Evolutionary conservation across 2,888 invertebrate genomes (phyloP), one percentile per base, ranked within the genome.

Genomic region (Disparrhopalites patrizii): DNA sequence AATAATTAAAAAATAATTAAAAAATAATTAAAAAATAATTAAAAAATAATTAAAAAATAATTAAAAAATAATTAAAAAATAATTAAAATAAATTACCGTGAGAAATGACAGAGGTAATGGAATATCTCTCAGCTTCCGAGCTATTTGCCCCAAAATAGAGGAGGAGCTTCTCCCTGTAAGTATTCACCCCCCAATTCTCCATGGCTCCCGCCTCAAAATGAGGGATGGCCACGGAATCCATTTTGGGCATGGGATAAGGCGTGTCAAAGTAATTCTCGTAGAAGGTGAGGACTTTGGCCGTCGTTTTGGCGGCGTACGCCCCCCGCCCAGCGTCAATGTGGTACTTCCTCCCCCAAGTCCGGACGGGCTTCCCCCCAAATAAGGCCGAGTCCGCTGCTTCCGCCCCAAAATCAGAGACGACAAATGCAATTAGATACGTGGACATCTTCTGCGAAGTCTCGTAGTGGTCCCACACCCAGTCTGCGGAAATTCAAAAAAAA

Each of bases 391-490:
- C 66, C 2, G 72, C 73, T 36, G 67, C 69, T 8, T 68, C 66
- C 51, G 56, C 69, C 15, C 47, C 51, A 55, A 60, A 72, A 20
- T 72, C 69, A 2, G 74, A 72, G 10, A 74, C 70, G 13, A 73
- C 43, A 18, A 73, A 66, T 3, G 74, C 72, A 25, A 74, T 57
- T 28, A 73, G 60, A 58, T 74, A 74, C 8, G 74, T 69, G 28
- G 74, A 69, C 74, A 73, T 74, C 61, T 56, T 63, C 7, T 68
- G 68, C 4, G 73, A 71, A 10, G 72, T 70, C 28, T 68, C 69
- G 66, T 72, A 74, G n/a, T 68, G 65, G 57, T 74, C 74, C 66
- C 72, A 71, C 38, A 47, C 66, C 74, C 74, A 74, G 28, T 70
- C 73, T 68, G 18, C 15, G 7, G 36, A 36, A n/a, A n/a, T n/a